phyloP scores from a whole-genome alignment of 2,113 vertebrate species.

The Ondatra zibethicus region DNA sequence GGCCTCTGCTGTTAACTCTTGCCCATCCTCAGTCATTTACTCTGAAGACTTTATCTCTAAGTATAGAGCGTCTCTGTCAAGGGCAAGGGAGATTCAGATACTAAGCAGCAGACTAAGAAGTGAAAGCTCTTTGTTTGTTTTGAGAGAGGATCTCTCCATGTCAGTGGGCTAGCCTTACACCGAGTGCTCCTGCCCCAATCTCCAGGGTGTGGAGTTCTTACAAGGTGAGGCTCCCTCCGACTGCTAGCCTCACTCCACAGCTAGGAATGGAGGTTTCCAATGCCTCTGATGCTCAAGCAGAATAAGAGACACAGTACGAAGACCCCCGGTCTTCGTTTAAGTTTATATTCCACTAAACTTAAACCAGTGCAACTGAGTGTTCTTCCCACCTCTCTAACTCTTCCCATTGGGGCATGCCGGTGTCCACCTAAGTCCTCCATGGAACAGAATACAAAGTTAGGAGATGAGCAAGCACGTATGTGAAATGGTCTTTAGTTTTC shows the following conservation, averaged over 20 bases:
- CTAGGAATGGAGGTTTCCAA: neutral
- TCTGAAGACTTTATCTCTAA: conserved; percentile 6
- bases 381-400: neutral
- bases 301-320: conserved; percentile 36
- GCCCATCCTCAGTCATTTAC: neutral
- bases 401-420: neutral
- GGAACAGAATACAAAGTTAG: neutral
- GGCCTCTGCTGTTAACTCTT: neutral
- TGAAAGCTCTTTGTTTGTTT: conserved; percentile 9
- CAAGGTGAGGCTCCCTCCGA: neutral
- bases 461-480: neutral
- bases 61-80: neutral
- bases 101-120: neutral
- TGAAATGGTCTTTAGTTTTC: neutral
- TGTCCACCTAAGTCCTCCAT: neutral
- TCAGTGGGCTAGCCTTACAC: neutral
- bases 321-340: neutral
- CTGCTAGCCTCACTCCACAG: neutral
- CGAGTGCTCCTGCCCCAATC: neutral
- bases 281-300: neutral
- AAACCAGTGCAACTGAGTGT: neutral
- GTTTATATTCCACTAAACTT: neutral
- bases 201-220: neutral
- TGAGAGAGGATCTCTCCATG: neutral
- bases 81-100: neutral